These are phyloP conservation scores for Malacoraja senta DNA, from an alignment of 2,797 vertebrate species.

Conservation along the genomic window DNA sequence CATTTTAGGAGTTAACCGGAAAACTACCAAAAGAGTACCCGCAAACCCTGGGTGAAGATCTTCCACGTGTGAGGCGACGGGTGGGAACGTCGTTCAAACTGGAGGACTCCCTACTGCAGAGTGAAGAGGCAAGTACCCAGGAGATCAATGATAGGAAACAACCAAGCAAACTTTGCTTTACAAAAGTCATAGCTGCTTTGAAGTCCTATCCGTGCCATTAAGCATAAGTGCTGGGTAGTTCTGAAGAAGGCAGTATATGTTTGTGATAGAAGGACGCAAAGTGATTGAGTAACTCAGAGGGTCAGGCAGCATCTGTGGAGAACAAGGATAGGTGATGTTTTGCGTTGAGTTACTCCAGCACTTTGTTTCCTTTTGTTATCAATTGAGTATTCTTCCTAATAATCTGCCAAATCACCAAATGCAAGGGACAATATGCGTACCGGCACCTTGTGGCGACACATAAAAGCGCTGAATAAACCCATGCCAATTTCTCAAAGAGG, in stretches of 20 bases:
- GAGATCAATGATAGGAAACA: not conserved
- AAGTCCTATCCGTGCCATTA: not conserved
- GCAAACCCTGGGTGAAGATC: constrained; percentile 72
- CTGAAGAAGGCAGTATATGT: not conserved
- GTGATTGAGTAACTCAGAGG: too few relatives aligned
- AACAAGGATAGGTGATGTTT: too few relatives aligned
- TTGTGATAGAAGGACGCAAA: not conserved
- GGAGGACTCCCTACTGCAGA: constrained; percentile 73
- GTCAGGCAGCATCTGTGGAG: too few relatives aligned
- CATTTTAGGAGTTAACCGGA: constrained; percentile 79
- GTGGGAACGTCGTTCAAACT: constrained; percentile 83
- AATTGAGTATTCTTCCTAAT: too few relatives aligned
- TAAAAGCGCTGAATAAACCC: too few relatives aligned
- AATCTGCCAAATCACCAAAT: too few relatives aligned
- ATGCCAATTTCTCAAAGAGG: too few relatives aligned
- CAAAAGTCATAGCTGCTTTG: not conserved
- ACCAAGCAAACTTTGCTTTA: not conserved
- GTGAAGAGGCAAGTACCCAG: constrained; percentile 63
- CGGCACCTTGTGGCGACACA: too few relatives aligned
- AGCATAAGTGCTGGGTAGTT: not conserved
- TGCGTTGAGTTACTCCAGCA: too few relatives aligned
- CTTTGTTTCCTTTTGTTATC: too few relatives aligned
- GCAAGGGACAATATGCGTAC: too few relatives aligned
- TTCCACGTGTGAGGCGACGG: constrained; percentile 72
- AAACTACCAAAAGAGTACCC: constrained; percentile 87